phyloP scores from a whole-genome alignment of 2,888 invertebrate genomes.

The Drosophila macrothrix region DNA sequence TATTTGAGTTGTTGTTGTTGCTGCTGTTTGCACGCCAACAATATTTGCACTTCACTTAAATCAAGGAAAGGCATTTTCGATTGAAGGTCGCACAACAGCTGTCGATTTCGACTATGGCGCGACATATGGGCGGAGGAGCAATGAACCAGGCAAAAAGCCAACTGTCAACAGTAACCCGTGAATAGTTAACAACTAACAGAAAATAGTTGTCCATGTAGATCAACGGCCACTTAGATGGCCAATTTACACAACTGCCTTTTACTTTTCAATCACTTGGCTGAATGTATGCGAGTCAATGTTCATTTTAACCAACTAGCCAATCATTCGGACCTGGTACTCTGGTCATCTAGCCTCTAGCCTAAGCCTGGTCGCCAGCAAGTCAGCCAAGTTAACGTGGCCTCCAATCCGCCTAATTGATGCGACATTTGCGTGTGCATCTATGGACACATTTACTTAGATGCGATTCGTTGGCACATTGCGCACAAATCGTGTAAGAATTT shows the following conservation, averaged over 20 bases:
- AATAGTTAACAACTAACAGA: conserved; percentile 5
- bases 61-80: conserved; percentile 53
- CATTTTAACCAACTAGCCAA: conserved; percentile 43
- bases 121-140: conserved; percentile 46
- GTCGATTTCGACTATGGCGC: conserved; percentile 13
- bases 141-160: conserved; percentile 47
- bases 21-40: conserved; percentile 35
- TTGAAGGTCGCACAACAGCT: conserved; percentile 62
- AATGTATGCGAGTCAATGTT: conserved; percentile 46
- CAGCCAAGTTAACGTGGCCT: conserved; percentile 34
- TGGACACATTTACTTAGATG: conserved; percentile 51
- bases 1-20: conserved; percentile 23
- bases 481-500: not conserved
- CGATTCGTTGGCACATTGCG: conserved; percentile 36
- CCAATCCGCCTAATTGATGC: conserved; percentile 63
- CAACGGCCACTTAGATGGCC: conserved; percentile 44
- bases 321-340: conserved; percentile 11
- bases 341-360: conserved; percentile 3
- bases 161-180: not conserved
- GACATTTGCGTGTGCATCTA: conserved; percentile 72
- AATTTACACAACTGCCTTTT: conserved; percentile 64
- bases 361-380: conserved; percentile 18
- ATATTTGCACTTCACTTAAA: conserved; percentile 53
- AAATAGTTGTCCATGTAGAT: conserved; percentile 22
- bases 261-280: conserved; percentile 54